Evolutionary conservation across 1,140 invertebrate species (phyloP), one percentile per base, ranked within the genome.

Genomic region (Trypoxylus dichotomus): DNA sequence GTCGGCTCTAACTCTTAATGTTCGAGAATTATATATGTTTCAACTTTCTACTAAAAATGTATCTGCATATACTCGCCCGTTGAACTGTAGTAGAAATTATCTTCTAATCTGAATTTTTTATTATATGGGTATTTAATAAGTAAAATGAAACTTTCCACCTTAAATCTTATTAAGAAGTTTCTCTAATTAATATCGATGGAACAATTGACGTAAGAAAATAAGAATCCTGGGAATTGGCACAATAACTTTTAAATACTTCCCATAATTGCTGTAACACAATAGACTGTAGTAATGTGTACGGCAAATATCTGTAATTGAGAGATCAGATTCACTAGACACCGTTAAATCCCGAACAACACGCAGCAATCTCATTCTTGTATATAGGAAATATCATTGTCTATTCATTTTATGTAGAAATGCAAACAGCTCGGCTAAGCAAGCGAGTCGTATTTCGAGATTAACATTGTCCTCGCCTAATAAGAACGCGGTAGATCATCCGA

Each of bases 391-490:
- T 6, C 47, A 54, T 7, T 5, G 47, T n/a, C 10, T 8, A 15
- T 54, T 54, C 47, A n/a, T 19, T 54, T 19, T 5, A 5, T 15
- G 2, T 1, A 54, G 2, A n/a, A 15, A 54, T 6, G 47, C 19
- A n/a, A 54, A 15, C 47, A 6, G 47, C 47, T 19, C 47, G 47
- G 10, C 47, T 19, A 19, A n/a, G 19, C 15, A 19, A 54, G 47
- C 15, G 2, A 54, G 47, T 54, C 47, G 19, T 54, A 54, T 54
- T 54, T 15, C 47, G 47, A 54, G 47, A 54, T 54, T 54, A 54
- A 54, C 47, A 54, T 54, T 54, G 47, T 54, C 47, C 47, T 54
- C 47, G 47, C 19, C 47, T 54, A 54, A 54, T 54, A 54, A 54
- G 47, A 54, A n/a, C 47, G 47, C 10, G 47, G 47, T 54, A 54